A percentile compares a stretch with the other conserved stretches of the same genome.
These are phyloP conservation scores for Dromas ardeola DNA, from an alignment of 2,113 vertebrate genomes.

Conservation along the genomic window DNA sequence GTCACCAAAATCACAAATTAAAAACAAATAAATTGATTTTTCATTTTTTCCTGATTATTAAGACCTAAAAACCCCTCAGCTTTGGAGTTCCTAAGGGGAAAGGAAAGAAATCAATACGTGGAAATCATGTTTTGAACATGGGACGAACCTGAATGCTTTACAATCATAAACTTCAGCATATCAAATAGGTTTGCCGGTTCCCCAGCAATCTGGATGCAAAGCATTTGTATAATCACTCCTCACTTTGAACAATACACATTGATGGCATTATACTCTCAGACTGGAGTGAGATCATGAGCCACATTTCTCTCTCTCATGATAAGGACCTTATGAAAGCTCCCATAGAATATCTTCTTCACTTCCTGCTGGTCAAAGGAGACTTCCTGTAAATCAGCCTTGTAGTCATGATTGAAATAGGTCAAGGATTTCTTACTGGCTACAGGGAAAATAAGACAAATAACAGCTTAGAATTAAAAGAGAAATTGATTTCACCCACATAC, in stretches of 20 bases:
- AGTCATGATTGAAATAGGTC: slow-evolving; percentile 90
- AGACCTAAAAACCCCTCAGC: accelerated
- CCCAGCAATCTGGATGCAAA: neutral
- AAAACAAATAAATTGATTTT: neutral
- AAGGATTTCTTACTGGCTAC: slow-evolving; percentile 84
- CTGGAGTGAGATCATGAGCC: neutral
- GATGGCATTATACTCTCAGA: neutral
- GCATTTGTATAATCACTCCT: neutral
- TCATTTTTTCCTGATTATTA: neutral
- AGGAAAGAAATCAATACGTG: neutral
- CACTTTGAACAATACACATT: neutral
- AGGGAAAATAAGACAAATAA: neutral
- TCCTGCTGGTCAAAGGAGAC: slow-evolving; percentile 88
- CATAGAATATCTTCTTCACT: slow-evolving; percentile 90
- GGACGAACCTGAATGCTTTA: neutral
- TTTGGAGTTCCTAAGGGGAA: neutral
- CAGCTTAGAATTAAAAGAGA: neutral
- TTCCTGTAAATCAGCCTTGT: slow-evolving; percentile 86
- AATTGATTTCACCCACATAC: neutral
- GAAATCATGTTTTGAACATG: neutral
- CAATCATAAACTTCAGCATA: neutral
- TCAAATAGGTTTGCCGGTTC: neutral
- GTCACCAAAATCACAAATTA: neutral
- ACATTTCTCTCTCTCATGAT: neutral
- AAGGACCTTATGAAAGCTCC: slow-evolving; percentile 95